These are phyloP conservation scores for Alces alces DNA, from an alignment of 2,113 vertebrate species.

Conservation along the genomic window DNA sequence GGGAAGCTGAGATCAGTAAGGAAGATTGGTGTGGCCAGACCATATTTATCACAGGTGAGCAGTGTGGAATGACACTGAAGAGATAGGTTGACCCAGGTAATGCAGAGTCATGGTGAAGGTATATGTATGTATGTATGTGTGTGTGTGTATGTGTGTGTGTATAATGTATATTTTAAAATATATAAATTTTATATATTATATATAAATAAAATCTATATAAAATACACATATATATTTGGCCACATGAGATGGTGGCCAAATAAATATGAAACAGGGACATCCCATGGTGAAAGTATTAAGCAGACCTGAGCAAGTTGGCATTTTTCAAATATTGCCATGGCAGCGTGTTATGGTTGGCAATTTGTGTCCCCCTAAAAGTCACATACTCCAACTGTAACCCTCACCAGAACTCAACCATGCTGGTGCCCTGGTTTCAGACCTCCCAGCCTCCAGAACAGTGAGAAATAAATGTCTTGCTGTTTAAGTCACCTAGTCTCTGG, in stretches of 20 bases:
- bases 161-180: neutral
- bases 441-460: neutral
- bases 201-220: neutral
- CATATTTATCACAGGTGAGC: neutral
- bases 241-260: neutral
- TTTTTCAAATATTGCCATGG: neutral
- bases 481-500: neutral
- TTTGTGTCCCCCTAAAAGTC: neutral
- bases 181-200: neutral
- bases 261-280: neutral
- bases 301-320: neutral
- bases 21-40: neutral
- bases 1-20: neutral
- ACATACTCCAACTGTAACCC: neutral
- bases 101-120: neutral
- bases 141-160: neutral
- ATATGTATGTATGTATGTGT: neutral
- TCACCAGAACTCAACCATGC: neutral
- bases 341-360: neutral
- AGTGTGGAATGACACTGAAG: too few species aligned
- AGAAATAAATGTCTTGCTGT: neutral
- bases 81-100: rapidly evolving
- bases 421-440: neutral
- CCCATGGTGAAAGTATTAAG: neutral
- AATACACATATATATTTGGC: neutral